Evolutionary conservation across 2,888 invertebrate species (phyloP).

Genomic region (Cephus pygmeus): DNA sequence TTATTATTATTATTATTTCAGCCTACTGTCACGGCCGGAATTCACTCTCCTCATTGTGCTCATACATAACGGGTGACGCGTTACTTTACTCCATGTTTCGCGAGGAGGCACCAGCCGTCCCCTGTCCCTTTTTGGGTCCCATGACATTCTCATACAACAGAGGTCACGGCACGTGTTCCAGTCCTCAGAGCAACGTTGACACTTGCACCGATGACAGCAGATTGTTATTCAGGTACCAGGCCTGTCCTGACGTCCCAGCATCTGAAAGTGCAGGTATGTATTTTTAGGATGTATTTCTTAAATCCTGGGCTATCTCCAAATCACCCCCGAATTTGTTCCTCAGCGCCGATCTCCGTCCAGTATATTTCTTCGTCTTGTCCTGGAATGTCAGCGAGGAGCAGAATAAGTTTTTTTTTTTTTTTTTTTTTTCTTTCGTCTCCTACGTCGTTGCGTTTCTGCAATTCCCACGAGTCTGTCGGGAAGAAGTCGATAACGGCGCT

Average conservation of each 20-base stretch:
- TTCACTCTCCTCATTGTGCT: constrained; percentile 83
- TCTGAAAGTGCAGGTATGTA: constrained; percentile 88
- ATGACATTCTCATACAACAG: constrained; percentile 94
- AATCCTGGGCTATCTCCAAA: neutral
- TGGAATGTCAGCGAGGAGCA: neutral
- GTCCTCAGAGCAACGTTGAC: constrained; percentile 91
- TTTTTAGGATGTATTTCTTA: constrained; percentile 4
- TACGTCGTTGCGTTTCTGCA: neutral
- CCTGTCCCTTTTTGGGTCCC: constrained; percentile 89
- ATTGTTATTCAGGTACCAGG: constrained; percentile 90
- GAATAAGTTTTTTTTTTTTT: neutral
- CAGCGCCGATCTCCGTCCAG: neutral
- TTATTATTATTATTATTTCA: constrained; percentile 64
- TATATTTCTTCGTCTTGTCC: neutral
- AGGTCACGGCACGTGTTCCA: constrained; percentile 89
- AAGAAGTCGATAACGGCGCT: constrained; percentile 18
- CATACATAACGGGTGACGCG: constrained; percentile 89
- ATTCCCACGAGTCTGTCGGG: neutral
- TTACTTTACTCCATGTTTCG: constrained; percentile 90
- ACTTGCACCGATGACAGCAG: constrained; percentile 94
- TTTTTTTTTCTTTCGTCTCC: too few relatives aligned
- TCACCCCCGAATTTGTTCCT: neutral
- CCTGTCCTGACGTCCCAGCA: constrained; percentile 90
- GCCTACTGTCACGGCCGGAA: constrained; percentile 82
- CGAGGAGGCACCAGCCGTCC: constrained; percentile 86